Conservation (phyloP, 2,797 vertebrate species). For the Enteromius trimaculatus region DNA sequence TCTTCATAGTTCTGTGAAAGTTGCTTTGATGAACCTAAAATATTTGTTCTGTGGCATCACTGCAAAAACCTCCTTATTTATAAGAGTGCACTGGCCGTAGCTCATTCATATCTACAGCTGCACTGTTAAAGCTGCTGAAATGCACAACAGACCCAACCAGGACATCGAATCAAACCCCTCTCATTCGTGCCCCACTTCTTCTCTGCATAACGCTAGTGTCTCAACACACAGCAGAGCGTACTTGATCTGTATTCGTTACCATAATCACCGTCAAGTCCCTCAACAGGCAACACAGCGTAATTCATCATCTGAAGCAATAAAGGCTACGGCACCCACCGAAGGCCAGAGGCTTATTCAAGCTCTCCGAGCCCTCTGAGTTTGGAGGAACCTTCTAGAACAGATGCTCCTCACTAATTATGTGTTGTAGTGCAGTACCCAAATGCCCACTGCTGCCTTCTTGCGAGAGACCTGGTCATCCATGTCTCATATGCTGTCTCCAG, state of each 20-base stretch:
- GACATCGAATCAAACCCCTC: slow-evolving; percentile 4
- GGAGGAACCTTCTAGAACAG: slow-evolving; percentile 73
- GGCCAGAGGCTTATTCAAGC: slow-evolving; percentile 72
- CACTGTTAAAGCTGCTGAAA: neutral
- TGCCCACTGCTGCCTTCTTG: slow-evolving; percentile 70
- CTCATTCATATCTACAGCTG: neutral
- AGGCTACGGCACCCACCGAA: slow-evolving; percentile 48
- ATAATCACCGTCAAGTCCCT: slow-evolving; percentile 46
- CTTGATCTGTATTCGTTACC: slow-evolving; percentile 44
- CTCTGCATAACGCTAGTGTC: slow-evolving; percentile 8
- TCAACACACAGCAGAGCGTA: neutral
- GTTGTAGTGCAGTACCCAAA: slow-evolving; percentile 74
- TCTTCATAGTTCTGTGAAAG: too few species aligned
- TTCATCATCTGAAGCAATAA: slow-evolving; percentile 58
- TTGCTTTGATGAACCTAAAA: neutral
- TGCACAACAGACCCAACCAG: neutral
- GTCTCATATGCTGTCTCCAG: slow-evolving; percentile 70
- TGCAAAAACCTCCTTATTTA: too few species aligned
- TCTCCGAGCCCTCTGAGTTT: slow-evolving; percentile 65
- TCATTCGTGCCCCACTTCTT: neutral
- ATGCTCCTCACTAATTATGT: slow-evolving; percentile 82
- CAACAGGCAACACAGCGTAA: slow-evolving; percentile 44
- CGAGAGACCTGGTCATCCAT: slow-evolving; percentile 76
- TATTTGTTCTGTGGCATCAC: too few species aligned
- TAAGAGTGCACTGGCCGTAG: neutral